Evolutionary conservation across 1,140 invertebrate species (phyloP), one percentile per base, ranked within the genome.

Genomic region (Hyles vespertilio): DNA sequence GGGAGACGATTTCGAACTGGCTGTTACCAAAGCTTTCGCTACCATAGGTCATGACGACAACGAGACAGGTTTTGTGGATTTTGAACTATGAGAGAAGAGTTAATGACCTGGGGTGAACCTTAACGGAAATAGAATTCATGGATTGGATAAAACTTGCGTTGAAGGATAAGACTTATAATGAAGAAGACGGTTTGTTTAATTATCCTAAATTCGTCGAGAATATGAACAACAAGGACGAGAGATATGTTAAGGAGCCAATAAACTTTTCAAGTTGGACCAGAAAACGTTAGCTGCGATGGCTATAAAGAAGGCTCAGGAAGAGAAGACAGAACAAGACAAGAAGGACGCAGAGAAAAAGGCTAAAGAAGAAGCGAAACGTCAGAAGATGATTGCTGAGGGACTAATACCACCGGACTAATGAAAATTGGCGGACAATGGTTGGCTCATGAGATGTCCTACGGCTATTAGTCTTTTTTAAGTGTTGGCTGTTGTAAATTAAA

Each of bases 251-350:
- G 22, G 86, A 89, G 46, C 86, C 86, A 0, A 81, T 89, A 11
- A 89, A 89, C 63, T 89, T 70, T 89, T 83, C 40, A 89, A 89
- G 61, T 63, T 89, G 33, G 86, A 89, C 50, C 86, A 89, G 61
- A 87, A 85, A 65, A 84, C 82, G 4, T 69, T 89, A 34, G 84
- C 84, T 52, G 84, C 63, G 33, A 74, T 89, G 79, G 86, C 86
- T 1, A 68, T 79, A 40, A 71, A 84, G 74, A 89, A 86, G 62
- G 86, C 84, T 9, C 66, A 77, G 65, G 81, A 82, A 60, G 82
- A 86, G 58, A 79, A 62, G 47, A 74, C 65, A 44, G 84, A 84
- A 66, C 68, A 81, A 12, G 81, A 81, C 52, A 77, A 60, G 52
- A 79, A 78, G 56, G 84, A 84, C 45, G 80, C 78, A 45, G 84